Base-by-base conservation (phyloP, 2,888 invertebrate species). In the Ophion ellenae region DNA sequence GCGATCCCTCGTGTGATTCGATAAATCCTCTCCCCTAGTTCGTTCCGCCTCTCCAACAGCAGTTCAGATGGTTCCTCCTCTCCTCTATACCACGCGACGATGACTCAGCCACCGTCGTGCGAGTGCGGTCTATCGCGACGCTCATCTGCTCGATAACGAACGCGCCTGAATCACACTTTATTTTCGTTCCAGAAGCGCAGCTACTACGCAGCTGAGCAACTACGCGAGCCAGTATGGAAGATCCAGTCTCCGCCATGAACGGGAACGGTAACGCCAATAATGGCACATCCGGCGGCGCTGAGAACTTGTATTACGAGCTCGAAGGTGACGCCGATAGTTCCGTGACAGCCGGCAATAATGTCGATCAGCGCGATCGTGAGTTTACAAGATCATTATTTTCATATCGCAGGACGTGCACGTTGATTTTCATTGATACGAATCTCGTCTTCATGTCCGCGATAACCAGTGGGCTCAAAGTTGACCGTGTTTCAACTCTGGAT, bases 241-340 rank as follows among this genome's bases (percentile, higher is more conserved):
- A 92, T 81, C 83, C 90, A 14, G 86, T 92, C n/a, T 84, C 89
- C 9, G 47, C 40, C 9, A 9, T 91, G 61, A 93, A 93, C 78
- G 90, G 90, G 24, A 92, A 92, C 66, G 88, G 47, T 47, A 47
- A 9, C 11, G 47, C 47, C 11, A 47, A 47, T 47, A 47, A 47
- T 47, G 47, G 87, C 5, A 87, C 87, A 9, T 79, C 88, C 17
- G 40, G 87, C 88, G 36, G 85, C 28, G 84, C 78, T 69, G 74
- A 80, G 73, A 78, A 57, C 76, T 71, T 81, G n/a, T 86, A 86
- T 81, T 86, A 86, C 69, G 92, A 92, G 57, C 90, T 89, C n/a
- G 93, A 93, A 76, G 93, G 91, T 2, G 94, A 94, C 61, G 93
- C 92, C 10, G 94, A 94, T 69, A 94, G 94, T 81, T 92, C 93